Conservation (phyloP, 2,888 invertebrate genomes). For the Drosophila robusta region DNA sequence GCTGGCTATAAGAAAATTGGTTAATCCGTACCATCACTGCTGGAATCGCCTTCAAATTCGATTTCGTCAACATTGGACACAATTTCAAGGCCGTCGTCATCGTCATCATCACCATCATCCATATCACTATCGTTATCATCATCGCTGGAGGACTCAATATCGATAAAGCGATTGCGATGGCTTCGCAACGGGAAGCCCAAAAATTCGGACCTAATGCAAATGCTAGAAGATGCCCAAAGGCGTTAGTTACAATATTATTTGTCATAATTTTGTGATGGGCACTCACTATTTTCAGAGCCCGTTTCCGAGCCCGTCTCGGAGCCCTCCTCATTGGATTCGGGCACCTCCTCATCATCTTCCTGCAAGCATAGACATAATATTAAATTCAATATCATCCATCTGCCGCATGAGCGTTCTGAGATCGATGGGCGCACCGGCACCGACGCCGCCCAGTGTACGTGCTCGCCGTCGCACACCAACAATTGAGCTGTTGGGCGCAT, state of each 20-base stretch:
- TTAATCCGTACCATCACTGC: conserved; percentile 57
- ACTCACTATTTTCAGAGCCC: conserved; percentile 82
- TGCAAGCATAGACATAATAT: conserved; percentile 83
- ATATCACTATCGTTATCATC: conserved; percentile 67
- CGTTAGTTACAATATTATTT: neutral
- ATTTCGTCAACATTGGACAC: conserved; percentile 42
- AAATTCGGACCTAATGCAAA: conserved; percentile 65
- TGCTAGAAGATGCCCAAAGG: conserved; percentile 21
- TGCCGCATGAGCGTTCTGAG: conserved; percentile 67
- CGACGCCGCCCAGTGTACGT: conserved; percentile 69
- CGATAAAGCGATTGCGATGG: conserved; percentile 60
- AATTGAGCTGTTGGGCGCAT: conserved; percentile 74
- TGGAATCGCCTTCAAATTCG: conserved; percentile 57
- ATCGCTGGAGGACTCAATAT: conserved; percentile 50
- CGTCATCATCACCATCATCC: conserved; percentile 47
- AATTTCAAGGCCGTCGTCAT: conserved; percentile 41
- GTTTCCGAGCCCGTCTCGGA: conserved; percentile 84
- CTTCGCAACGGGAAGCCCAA: conserved; percentile 75
- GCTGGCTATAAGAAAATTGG: conserved; percentile 9
- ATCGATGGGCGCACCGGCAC: conserved; percentile 48
- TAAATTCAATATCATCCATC: conserved; percentile 76
- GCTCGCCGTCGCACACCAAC: conserved; percentile 77
- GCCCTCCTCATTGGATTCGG: conserved; percentile 86
- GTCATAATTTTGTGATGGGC: neutral
- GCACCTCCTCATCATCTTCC: conserved; percentile 89